Evolutionary conservation across 2,797 vertebrate species (phyloP).

Genomic region (Enteromius thamalakanensis): DNA sequence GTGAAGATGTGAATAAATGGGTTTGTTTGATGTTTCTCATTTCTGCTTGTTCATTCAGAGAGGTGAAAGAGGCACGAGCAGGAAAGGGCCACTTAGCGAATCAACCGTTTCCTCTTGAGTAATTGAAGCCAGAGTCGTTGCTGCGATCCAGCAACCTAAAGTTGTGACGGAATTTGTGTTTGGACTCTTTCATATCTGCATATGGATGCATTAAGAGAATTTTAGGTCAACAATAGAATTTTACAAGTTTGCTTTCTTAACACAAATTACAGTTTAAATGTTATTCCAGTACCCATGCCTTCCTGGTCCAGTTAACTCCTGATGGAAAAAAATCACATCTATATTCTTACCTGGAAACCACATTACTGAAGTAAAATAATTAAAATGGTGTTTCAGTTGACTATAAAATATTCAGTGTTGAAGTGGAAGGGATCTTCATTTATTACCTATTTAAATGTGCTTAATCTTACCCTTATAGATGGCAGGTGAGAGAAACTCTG

Average conservation of each 20-base stretch:
- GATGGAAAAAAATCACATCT: no score
- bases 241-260: background rate
- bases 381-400: background rate
- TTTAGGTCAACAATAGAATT: background rate
- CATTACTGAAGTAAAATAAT: background rate
- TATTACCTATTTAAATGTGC: background rate
- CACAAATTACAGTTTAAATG: background rate
- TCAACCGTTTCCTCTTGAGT: constrained; percentile 34
- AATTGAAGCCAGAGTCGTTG: constrained; percentile 35
- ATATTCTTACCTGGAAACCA: background rate
- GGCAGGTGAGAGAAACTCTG: constrained; percentile 39
- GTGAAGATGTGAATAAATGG: constrained; percentile 34
- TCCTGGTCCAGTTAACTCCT: background rate
- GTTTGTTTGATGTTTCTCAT: constrained; percentile 26
- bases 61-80: constrained; percentile 21
- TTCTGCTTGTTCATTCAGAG: constrained; percentile 21
- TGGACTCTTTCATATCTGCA: background rate
- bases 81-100: constrained; percentile 27
- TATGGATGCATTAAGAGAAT: background rate
- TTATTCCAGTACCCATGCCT: background rate
- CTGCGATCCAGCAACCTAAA: constrained; percentile 7
- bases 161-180: constrained; percentile 18
- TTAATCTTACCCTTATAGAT: constrained; percentile 40
- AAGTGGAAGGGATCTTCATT: constrained; percentile 9
- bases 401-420: background rate